phyloP scores from a whole-genome alignment of 64 coral and sea anemone species.

The Dendrophyllia cribrosa region DNA sequence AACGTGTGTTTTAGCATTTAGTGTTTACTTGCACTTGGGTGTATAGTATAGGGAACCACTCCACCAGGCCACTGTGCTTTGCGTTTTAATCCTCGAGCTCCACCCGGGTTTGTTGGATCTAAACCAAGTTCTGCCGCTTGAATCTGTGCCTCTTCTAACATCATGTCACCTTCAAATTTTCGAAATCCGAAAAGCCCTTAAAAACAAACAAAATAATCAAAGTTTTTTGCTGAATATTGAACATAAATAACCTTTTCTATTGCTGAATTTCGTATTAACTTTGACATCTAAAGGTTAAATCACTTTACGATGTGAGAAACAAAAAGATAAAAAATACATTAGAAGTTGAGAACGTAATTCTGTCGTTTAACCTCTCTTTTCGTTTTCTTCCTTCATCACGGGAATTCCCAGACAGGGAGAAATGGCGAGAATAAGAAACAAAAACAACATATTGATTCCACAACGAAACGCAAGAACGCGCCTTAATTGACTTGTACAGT shows the following conservation, averaged over 20 bases:
- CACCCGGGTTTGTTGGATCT: conserved; percentile 29
- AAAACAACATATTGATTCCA: neutral
- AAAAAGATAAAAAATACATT: too few species aligned
- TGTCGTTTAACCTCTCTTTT: conserved; percentile 19
- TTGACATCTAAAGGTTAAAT: too few species aligned
- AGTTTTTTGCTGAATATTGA: too few species aligned
- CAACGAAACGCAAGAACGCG: neutral
- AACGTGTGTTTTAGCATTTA: neutral
- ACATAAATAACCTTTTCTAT: too few species aligned
- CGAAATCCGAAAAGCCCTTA: neutral
- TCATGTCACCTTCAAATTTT: conserved; percentile 80
- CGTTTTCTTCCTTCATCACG: neutral
- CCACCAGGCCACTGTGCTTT: conserved; percentile 50
- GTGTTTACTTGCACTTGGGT: conserved; percentile 64
- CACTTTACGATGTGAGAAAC: too few species aligned
- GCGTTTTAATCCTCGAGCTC: conserved; percentile 36
- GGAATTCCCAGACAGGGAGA: conserved; percentile 5
- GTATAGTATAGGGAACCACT: conserved; percentile 58
- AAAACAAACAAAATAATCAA: neutral
- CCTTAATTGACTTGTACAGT: neutral
- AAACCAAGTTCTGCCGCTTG: conserved; percentile 40
- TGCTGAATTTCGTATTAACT: too few species aligned
- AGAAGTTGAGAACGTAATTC: neutral
- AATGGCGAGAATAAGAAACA: neutral
- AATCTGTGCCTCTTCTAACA: conserved; percentile 58